These are phyloP conservation scores for Macrophya alboannulata DNA, from an alignment of 2,888 invertebrate genomes.

Conservation along the genomic window DNA sequence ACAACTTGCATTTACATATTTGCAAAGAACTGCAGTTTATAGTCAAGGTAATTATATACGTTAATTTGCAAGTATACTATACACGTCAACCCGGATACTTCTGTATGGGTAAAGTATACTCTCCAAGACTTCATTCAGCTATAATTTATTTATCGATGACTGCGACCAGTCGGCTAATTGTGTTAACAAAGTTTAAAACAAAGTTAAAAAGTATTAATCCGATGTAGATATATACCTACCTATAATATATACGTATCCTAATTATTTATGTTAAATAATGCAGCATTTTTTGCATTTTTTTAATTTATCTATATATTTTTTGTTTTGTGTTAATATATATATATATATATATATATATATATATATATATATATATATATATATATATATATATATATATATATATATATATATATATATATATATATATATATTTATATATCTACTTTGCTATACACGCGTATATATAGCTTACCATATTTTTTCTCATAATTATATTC, in stretches of 20 bases:
- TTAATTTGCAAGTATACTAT: neutral
- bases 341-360: neutral
- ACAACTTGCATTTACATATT: slow-evolving; percentile 25
- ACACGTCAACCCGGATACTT: slow-evolving; percentile 15
- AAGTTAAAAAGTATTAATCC: slow-evolving; percentile 27
- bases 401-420: neutral
- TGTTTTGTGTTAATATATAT: slow-evolving; percentile 18
- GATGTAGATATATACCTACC: neutral
- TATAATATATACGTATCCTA: slow-evolving; percentile 17
- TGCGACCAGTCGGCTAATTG: slow-evolving; percentile 1
- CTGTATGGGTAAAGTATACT: neutral
- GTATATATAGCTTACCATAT: neutral
- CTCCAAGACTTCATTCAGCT: neutral
- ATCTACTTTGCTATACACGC: neutral
- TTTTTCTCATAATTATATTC: neutral
- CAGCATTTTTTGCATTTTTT: neutral
- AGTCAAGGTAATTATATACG: slow-evolving; percentile 22
- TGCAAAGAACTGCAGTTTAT: neutral
- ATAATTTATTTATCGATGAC: slow-evolving; percentile 28
- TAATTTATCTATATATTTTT: neutral
- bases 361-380: neutral
- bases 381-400: neutral
- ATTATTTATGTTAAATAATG: slow-evolving; percentile 43
- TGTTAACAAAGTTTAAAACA: slow-evolving; percentile 19
- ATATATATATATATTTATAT: neutral